Evolutionary conservation across 2,797 vertebrate species (phyloP).

Genomic region (Psittacula echo): DNA sequence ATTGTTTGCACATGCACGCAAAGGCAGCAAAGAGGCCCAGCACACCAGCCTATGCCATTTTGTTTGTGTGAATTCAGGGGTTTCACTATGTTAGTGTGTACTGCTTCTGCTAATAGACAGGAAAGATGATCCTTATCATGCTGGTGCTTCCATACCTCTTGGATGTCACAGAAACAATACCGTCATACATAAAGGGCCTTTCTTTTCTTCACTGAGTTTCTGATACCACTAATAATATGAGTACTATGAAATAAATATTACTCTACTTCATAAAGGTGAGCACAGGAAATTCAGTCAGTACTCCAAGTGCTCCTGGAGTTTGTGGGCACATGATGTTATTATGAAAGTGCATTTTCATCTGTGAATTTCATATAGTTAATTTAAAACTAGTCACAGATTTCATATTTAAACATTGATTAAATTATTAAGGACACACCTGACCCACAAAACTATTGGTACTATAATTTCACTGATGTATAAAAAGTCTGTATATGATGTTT

Average conservation of each 20-base stretch:
- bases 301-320: neutral
- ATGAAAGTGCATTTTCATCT: neutral
- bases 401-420: neutral
- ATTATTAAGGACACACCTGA: neutral
- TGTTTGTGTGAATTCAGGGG: neutral
- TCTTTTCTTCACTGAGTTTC: neutral
- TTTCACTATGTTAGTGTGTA: neutral
- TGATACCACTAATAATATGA: neutral
- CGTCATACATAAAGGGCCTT: neutral
- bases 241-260: neutral
- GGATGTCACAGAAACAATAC: neutral
- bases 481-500: neutral
- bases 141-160: neutral
- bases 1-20: fast-evolving
- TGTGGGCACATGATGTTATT: neutral
- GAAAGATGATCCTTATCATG: neutral
- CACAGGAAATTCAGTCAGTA: neutral
- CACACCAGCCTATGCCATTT: neutral
- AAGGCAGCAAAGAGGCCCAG: neutral
- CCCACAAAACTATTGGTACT: neutral
- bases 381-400: neutral
- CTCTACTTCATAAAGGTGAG: neutral
- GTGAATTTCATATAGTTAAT: neutral
- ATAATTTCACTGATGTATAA: neutral
- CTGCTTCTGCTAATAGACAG: neutral